Evolutionary conservation across 2,113 vertebrate genomes (phyloP).

Genomic region (Nycticebus coucang): DNA sequence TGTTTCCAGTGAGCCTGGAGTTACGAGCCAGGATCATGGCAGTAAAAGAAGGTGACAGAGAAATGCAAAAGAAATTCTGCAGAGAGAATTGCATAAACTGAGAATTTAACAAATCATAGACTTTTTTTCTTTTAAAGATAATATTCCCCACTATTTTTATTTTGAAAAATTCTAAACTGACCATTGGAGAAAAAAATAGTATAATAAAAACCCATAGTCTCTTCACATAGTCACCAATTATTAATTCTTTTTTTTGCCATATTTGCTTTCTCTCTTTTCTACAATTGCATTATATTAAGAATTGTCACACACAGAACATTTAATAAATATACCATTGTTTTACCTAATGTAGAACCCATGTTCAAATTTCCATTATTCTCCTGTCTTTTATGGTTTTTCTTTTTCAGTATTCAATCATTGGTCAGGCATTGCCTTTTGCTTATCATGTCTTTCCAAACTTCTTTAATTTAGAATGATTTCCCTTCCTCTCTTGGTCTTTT

Average conservation of each 20-base stretch:
- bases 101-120: not conserved
- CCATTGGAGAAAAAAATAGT: not conserved
- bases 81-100: not conserved
- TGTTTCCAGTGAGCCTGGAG: not conserved
- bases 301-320: constrained; percentile 6
- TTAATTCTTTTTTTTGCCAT: not conserved
- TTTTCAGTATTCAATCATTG: not conserved
- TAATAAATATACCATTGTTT: constrained; percentile 20
- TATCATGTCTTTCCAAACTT: not conserved
- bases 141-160: constrained; percentile 11
- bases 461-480: constrained; percentile 22
- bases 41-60: not conserved
- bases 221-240: not conserved
- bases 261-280: constrained; percentile 30
- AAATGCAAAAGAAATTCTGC: not conserved
- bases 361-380: not conserved
- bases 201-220: not conserved
- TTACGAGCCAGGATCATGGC: not conserved
- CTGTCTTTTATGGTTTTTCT: not conserved
- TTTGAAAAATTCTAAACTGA: constrained; percentile 38
- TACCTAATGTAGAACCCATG: not conserved
- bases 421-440: not conserved
- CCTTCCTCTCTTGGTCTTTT: not conserved
- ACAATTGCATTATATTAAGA: not conserved
- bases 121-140: not conserved